A percentile compares a stretch with the other conserved stretches of the same genome.
These are phyloP conservation scores for Sphaerodactylus townsendi DNA, from an alignment of 2,113 vertebrate species.

Conservation along the genomic window DNA sequence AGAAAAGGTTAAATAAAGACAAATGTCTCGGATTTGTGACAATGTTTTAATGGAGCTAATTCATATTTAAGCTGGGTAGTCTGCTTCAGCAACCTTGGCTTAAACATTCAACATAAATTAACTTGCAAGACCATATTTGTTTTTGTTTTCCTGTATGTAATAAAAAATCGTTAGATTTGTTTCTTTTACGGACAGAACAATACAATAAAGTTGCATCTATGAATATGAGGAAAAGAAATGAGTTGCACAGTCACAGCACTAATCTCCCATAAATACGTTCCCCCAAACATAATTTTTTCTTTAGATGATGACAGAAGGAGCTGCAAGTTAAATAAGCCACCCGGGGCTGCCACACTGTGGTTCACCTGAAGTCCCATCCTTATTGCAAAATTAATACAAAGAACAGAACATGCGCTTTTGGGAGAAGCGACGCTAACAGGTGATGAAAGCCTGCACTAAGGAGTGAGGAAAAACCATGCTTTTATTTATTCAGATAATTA, in stretches of 20 bases:
- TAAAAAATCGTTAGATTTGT: slow-evolving; percentile 21
- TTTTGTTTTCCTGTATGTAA: slow-evolving; percentile 21
- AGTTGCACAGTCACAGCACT: background rate
- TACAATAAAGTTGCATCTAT: background rate
- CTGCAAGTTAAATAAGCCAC: background rate
- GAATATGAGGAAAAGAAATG: background rate
- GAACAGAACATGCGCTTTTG: background rate
- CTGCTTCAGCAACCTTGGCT: slow-evolving; percentile 38
- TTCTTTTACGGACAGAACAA: background rate
- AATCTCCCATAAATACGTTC: background rate
- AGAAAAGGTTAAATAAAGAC: slow-evolving; percentile 70
- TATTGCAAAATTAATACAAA: background rate
- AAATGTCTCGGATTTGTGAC: slow-evolving; percentile 59
- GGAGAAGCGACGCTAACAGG: background rate
- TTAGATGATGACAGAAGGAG: background rate
- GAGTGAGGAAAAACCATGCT: background rate
- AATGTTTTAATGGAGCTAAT: slow-evolving; percentile 57
- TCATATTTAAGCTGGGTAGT: slow-evolving; percentile 55
- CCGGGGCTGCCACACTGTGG: background rate
- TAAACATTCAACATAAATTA: slow-evolving; percentile 59
- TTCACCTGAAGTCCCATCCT: background rate
- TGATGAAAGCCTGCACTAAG: background rate
- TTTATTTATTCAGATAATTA: too few species aligned
- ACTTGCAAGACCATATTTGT: slow-evolving; percentile 56
- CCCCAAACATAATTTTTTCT: background rate